Evolutionary conservation across 2,888 invertebrate genomes (phyloP).

Genomic region (Mantis religiosa): DNA sequence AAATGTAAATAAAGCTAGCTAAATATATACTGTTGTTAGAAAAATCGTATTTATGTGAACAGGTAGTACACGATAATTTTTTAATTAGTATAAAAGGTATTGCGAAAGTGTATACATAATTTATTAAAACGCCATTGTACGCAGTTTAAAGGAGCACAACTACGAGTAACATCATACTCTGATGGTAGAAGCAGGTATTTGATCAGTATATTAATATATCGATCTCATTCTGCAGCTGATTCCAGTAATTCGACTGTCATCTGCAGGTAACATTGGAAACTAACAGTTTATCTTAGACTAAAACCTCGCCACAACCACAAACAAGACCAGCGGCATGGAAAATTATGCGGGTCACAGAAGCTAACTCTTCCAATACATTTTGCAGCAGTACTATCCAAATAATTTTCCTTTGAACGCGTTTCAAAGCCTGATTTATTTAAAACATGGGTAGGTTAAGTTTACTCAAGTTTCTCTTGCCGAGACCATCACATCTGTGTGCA

Average conservation of each 20-base stretch:
- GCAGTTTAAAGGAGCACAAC: no score
- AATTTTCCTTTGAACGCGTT: not conserved
- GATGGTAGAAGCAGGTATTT: no score
- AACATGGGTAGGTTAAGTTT: not conserved
- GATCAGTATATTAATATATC: no score
- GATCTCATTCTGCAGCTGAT: not conserved
- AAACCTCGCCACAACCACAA: not conserved
- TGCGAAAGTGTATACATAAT: no score
- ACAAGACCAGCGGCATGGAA: not conserved
- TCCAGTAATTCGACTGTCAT: not conserved
- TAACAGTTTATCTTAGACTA: not conserved
- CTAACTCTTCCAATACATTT: not conserved
- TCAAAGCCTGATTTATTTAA: not conserved
- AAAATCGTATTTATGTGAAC: no score
- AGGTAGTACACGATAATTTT: no score
- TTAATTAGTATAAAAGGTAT: no score
- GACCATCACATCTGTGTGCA: not conserved
- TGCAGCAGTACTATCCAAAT: not conserved
- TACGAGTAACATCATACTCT: no score
- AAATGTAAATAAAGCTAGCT: no score
- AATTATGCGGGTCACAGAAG: not conserved
- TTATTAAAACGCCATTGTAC: no score
- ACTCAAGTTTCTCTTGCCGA: not conserved
- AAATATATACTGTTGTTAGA: no score
- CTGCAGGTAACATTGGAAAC: not conserved